A percentile compares a stretch with the other conserved stretches of the same genome.
Conservation (phyloP, 35 echinoderm and acorn worm species). For the Eucidaris tribuloides region DNA sequence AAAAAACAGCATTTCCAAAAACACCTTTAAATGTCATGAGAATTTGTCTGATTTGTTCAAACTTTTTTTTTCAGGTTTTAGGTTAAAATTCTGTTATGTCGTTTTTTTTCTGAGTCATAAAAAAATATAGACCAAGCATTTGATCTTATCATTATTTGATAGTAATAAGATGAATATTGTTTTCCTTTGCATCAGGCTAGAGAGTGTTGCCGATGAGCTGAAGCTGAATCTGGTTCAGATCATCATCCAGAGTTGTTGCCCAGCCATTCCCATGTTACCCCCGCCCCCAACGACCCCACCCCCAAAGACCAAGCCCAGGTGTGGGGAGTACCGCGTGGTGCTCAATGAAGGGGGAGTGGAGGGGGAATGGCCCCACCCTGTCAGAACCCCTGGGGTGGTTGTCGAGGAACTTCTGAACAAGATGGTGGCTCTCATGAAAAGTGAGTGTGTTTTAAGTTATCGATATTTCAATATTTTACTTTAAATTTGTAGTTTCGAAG, state of each 20-base stretch:
- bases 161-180: too few species aligned
- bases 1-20: too few species aligned
- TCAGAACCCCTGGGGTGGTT: conserved; percentile 59
- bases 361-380: not conserved
- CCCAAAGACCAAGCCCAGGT: not conserved
- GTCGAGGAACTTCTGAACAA: conserved; percentile 69
- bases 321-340: not conserved
- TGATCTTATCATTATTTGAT: too few species aligned
- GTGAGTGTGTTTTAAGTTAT: too few species aligned
- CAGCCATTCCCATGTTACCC: conserved; percentile 52
- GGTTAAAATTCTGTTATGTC: too few species aligned
- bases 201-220: conserved; percentile 81
- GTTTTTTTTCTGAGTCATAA: too few species aligned
- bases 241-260: conserved; percentile 90
- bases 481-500: too few species aligned
- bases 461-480: too few species aligned
- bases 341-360: conserved; percentile 42
- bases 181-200: conserved; percentile 53
- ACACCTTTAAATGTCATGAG: too few species aligned
- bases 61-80: too few species aligned
- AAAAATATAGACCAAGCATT: too few species aligned
- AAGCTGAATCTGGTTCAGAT: conserved; percentile 85
- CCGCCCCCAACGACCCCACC: not conserved
- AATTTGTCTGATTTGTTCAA: too few species aligned
- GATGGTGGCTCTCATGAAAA: conserved; percentile 80